These are phyloP conservation scores for Petrophora chlorosata DNA, from an alignment of 2,888 invertebrate genomes.

Conservation along the genomic window DNA sequence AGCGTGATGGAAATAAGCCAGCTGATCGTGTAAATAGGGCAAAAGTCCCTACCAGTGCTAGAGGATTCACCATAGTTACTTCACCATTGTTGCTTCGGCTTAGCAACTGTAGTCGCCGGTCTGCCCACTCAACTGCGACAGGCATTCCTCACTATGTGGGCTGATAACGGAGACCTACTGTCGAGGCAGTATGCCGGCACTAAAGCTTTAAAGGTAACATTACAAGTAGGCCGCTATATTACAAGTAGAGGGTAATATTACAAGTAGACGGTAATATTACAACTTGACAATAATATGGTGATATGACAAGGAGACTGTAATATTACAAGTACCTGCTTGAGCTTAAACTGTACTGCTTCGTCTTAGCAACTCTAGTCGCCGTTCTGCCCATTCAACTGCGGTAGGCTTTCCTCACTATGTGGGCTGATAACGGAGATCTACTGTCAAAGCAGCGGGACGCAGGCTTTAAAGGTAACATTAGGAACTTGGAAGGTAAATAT, in stretches of 20 bases:
- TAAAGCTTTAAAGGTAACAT: constrained; percentile 95
- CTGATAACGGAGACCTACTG: constrained; percentile 98
- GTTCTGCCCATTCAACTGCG: constrained; percentile 90
- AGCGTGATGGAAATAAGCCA: too few species aligned
- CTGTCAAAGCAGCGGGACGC: constrained; percentile 97
- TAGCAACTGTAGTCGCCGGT: constrained; percentile 95
- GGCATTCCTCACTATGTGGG: constrained; percentile 97
- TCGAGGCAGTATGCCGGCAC: constrained; percentile 99
- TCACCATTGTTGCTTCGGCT: constrained; percentile 95
- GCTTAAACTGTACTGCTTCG: constrained; percentile 96
- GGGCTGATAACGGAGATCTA: constrained; percentile 99
- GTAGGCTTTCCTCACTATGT: constrained; percentile 93
- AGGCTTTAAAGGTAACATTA: constrained; percentile 93
- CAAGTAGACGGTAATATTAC: too few species aligned
- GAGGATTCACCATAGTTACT: too few species aligned
- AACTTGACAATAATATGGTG: too few species aligned
- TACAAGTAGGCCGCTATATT: neutral
- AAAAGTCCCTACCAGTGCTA: too few species aligned
- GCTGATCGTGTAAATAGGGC: too few species aligned
- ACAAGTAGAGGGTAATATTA: neutral
- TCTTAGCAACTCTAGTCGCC: constrained; percentile 95
- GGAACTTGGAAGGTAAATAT: neutral
- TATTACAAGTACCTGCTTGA: constrained; percentile 95
- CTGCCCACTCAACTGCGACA: constrained; percentile 90
- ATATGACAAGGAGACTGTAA: too few species aligned